Percentiles rank a stretch among this genome's conserved stretches.
Conservation (phyloP, 2,113 vertebrate species). For the Podarcis muralis region DNA sequence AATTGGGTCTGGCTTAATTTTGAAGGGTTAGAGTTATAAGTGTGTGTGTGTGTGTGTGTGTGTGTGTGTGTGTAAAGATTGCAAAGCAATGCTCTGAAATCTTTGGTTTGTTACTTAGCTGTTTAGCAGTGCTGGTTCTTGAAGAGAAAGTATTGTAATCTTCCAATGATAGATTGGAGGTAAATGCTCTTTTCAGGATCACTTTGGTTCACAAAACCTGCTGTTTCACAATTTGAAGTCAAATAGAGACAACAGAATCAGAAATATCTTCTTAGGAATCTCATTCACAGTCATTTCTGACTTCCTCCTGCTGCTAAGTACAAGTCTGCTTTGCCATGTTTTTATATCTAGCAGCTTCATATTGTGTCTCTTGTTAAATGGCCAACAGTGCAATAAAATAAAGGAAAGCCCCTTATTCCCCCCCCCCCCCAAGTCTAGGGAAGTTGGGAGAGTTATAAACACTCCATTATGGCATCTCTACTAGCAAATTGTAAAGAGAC, state of each 20-base stretch:
- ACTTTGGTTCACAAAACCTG: constrained; percentile 24
- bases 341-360: not conserved
- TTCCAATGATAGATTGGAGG: not conserved
- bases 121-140: not conserved
- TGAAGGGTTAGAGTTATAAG: not conserved
- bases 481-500: not conserved
- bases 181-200: constrained; percentile 19
- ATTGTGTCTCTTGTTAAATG: not conserved
- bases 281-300: not conserved
- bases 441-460: not conserved
- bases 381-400: not conserved
- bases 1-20: not conserved
- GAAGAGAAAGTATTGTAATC: not conserved
- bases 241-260: not conserved
- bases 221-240: not conserved
- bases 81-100: not conserved
- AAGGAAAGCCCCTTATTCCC: not conserved
- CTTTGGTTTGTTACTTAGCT: not conserved
- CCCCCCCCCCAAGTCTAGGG: not conserved
- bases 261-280: not conserved
- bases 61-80: not conserved
- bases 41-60: not conserved
- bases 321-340: not conserved
- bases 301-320: not conserved
- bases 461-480: constrained; percentile 2